Evolutionary conservation across 2,113 vertebrate genomes (phyloP).

Genomic region (Alethe castanea): DNA sequence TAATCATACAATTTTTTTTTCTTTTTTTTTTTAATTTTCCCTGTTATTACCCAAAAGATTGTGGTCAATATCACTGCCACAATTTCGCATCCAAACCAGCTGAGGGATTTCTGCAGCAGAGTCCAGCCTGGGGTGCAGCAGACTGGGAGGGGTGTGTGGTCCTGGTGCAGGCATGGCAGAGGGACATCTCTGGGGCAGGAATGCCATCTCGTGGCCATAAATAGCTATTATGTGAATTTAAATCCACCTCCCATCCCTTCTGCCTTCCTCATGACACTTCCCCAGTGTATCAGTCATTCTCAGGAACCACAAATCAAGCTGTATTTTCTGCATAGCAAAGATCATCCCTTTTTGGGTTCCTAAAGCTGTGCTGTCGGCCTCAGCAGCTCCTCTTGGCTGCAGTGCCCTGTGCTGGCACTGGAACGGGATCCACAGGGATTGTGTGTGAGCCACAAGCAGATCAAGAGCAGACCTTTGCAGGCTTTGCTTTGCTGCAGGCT

Average conservation of each 20-base stretch:
- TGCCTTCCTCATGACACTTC: not conserved
- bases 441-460: constrained; percentile 8
- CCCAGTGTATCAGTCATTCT: not conserved
- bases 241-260: not conserved
- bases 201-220: constrained; percentile 71
- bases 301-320: not conserved
- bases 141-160: not conserved
- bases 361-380: not conserved
- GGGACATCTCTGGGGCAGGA: constrained; percentile 32
- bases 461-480: constrained; percentile 33
- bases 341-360: not conserved
- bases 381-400: constrained; percentile 43
- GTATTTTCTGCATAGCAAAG: not conserved
- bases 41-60: not conserved
- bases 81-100: not conserved
- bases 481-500: constrained; percentile 44
- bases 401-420: not conserved
- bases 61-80: not conserved
- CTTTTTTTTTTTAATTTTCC: not conserved
- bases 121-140: not conserved
- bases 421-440: not conserved
- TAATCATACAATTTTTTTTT: not conserved
- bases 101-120: not conserved
- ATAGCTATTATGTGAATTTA: not conserved
- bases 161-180: not conserved